These are phyloP conservation scores for Damaliscus lunatus DNA, from an alignment of 2,113 vertebrate genomes.

Conservation along the genomic window DNA sequence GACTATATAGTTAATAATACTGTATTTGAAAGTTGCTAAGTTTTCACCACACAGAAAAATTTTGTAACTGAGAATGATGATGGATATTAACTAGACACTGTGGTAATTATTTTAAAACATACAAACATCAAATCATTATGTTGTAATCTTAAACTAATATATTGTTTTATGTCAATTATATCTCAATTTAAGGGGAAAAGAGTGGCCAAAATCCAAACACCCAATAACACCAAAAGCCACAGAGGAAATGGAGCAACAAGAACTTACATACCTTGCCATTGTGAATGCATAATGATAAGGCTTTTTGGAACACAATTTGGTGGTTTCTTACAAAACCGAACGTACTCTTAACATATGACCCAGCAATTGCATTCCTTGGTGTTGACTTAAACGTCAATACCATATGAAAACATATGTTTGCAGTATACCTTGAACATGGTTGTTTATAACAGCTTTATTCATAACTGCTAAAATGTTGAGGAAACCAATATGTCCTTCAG, in stretches of 20 bases:
- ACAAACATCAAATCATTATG: not conserved
- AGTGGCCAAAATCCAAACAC: not conserved
- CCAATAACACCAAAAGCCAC: not conserved
- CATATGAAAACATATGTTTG: not conserved
- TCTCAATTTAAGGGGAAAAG: not conserved
- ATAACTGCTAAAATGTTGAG: not conserved
- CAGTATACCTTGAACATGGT: not conserved
- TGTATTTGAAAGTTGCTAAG: not conserved
- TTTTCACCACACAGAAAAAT: not conserved
- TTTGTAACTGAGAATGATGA: not conserved
- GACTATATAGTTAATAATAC: not conserved
- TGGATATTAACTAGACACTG: not conserved
- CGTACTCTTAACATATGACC: not conserved
- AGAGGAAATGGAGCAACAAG: not conserved
- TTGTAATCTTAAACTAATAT: not conserved
- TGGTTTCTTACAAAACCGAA: slow-evolving; percentile 4
- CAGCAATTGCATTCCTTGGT: not conserved
- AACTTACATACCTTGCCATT: not conserved
- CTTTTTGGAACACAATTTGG: not conserved
- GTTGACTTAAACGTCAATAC: not conserved
- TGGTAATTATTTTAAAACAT: not conserved
- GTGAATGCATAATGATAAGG: not conserved
- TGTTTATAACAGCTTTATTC: not conserved
- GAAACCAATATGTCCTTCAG: not conserved
- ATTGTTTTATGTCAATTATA: not conserved